phyloP scores from a whole-genome alignment of 2,888 invertebrate genomes.

The Julus scanicus region DNA sequence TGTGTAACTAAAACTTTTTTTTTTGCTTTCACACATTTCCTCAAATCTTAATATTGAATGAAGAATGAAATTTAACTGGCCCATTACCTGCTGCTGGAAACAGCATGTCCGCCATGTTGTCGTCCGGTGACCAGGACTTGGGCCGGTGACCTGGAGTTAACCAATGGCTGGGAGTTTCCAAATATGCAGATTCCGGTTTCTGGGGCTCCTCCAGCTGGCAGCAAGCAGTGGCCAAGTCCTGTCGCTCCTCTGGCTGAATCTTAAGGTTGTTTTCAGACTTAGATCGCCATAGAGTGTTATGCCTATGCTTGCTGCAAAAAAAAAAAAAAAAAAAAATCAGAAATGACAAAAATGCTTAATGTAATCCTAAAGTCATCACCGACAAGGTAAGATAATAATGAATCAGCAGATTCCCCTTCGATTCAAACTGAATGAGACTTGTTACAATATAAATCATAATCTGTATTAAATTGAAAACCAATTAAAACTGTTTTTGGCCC shows the following conservation, averaged over 20 bases:
- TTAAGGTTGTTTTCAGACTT: constrained; percentile 80
- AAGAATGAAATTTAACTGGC: neutral
- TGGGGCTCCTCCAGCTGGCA: constrained; percentile 55
- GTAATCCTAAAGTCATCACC: too few relatives aligned
- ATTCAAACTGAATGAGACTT: too few relatives aligned
- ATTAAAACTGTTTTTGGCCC: neutral
- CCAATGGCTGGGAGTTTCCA: constrained; percentile 56
- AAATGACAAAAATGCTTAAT: too few relatives aligned
- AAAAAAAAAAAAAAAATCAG: neutral
- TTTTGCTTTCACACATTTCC: too few relatives aligned
- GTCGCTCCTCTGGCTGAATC: constrained; percentile 58
- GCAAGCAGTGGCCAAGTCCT: neutral
- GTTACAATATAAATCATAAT: too few relatives aligned
- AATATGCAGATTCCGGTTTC: constrained; percentile 58
- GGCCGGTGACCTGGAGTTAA: constrained; percentile 68
- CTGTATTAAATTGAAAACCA: neutral
- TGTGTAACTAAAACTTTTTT: too few relatives aligned
- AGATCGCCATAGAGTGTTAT: constrained; percentile 85
- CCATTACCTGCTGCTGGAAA: constrained; percentile 60
- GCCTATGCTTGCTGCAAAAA: constrained; percentile 84
- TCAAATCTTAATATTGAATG: too few relatives aligned
- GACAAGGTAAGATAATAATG: too few relatives aligned
- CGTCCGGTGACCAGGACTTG: constrained; percentile 81
- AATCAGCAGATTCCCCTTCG: too few relatives aligned
- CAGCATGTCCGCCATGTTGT: constrained; percentile 72